These are phyloP conservation scores for Nezara viridula DNA, from an alignment of 2,888 invertebrate genomes.

Conservation along the genomic window DNA sequence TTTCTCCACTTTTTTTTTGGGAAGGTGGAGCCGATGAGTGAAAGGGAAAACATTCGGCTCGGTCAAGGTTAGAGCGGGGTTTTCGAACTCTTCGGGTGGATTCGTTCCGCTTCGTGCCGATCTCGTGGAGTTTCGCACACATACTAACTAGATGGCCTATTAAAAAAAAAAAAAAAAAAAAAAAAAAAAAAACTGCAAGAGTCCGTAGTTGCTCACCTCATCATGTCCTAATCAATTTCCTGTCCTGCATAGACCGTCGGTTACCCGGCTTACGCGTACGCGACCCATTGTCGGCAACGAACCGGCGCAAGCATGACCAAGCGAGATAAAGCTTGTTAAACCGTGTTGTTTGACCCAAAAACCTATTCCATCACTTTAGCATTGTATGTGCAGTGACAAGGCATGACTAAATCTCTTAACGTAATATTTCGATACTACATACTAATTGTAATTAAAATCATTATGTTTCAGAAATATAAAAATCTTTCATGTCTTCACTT, in stretches of 20 bases:
- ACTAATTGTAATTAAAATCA: background rate
- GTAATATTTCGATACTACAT: background rate
- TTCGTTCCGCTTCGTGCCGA: background rate
- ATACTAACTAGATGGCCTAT: background rate
- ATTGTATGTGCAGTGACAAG: background rate
- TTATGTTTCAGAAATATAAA: too few species aligned
- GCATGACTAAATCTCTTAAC: background rate
- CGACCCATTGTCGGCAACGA: background rate
- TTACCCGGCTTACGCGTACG: background rate
- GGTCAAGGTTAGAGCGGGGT: slow-evolving; percentile 28
- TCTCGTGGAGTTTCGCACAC: background rate
- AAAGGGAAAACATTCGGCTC: slow-evolving; percentile 15
- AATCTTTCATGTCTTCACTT: too few species aligned
- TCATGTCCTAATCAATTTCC: background rate
- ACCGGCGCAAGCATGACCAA: background rate
- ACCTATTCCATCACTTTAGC: background rate
- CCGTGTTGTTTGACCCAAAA: background rate
- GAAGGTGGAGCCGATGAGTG: background rate
- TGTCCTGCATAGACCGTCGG: background rate
- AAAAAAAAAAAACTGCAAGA: background rate
- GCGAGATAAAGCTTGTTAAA: background rate
- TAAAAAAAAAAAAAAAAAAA: background rate
- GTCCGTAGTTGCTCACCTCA: background rate
- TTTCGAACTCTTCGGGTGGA: background rate
- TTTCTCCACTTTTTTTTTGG: slow-evolving; percentile 32